phyloP scores from a whole-genome alignment of 2,797 vertebrate genomes.

The Corythornis leucogaster region DNA sequence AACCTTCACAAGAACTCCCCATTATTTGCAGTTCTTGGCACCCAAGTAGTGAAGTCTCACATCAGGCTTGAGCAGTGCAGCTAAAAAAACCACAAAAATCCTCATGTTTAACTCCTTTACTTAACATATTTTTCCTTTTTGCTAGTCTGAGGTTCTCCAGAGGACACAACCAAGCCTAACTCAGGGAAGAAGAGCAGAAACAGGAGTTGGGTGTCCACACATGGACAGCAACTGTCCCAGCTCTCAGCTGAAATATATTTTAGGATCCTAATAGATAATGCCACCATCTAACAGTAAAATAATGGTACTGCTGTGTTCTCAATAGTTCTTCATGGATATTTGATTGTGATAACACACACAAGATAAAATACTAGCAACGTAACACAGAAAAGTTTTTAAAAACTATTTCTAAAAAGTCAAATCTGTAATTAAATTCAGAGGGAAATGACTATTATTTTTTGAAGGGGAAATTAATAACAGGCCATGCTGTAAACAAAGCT shows the following conservation, averaged over 20 bases:
- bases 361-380: not conserved
- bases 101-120: not conserved
- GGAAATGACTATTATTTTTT: not conserved
- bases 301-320: not conserved
- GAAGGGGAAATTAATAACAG: constrained; percentile 7
- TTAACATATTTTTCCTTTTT: not conserved
- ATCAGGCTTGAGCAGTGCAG: not conserved
- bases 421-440: not conserved
- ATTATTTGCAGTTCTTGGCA: not conserved
- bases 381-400: not conserved
- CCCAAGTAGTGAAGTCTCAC: not conserved
- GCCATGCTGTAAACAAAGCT: constrained; percentile 7
- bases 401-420: not conserved
- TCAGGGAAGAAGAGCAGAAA: not conserved
- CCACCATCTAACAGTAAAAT: not conserved
- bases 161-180: not conserved
- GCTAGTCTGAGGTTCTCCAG: not conserved
- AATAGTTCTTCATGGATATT: not conserved
- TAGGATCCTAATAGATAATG: not conserved
- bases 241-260: not conserved
- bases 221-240: not conserved
- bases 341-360: not conserved
- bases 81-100: not conserved
- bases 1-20: not conserved
- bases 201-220: not conserved